Evolutionary conservation across 2,888 invertebrate species (phyloP), one percentile per base, ranked within the genome.

Genomic region (Eristalis pertinax): DNA sequence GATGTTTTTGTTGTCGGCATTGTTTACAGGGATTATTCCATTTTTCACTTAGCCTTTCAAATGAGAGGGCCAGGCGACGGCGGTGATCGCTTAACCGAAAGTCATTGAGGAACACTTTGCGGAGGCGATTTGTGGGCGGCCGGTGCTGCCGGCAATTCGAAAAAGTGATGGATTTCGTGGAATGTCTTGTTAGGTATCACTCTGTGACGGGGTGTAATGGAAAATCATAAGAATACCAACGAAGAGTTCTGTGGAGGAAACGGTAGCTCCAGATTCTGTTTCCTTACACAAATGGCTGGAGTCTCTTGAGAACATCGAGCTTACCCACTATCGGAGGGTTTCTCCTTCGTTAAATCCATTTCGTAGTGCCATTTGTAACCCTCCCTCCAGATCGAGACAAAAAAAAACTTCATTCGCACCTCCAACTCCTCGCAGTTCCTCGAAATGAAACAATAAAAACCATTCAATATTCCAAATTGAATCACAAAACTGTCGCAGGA

Each of bases 391-490:
- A 38, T 11, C 35, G 35, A 38, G 35, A 11, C 13, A 38, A 13
- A 38, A 38, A 38, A 1, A 38, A 11, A 13, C 7, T 32, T 32
- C 35, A 32, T 32, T 32, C 32, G n/a, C 35, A 5, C 35, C 10
- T 11, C 35, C 11, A 38, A 65, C 67, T 38, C 19, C 35, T 26
- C 64, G 2, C 8, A 8, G 32, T 35, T 32, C 41, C 65, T 19
- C n/a, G 11, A 13, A 29, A 43, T 10, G 15, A 43, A 35, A 58
- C 58, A 65, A 65, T 65, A 65, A 72, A 32, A 60, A 41, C 70
- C 50, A 68, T 29, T 68, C 68, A 80, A 74, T 75, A 56, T 64
- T 24, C 68, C 41, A 58, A 75, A 81, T 81, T 81, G 74, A 68
- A 81, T 58, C 56, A 69, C 73, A 68, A 69, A 75, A 69, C 24